These are phyloP conservation scores for Shargacucullia verbasci DNA, from an alignment of 2,888 invertebrate genomes.

Conservation along the genomic window DNA sequence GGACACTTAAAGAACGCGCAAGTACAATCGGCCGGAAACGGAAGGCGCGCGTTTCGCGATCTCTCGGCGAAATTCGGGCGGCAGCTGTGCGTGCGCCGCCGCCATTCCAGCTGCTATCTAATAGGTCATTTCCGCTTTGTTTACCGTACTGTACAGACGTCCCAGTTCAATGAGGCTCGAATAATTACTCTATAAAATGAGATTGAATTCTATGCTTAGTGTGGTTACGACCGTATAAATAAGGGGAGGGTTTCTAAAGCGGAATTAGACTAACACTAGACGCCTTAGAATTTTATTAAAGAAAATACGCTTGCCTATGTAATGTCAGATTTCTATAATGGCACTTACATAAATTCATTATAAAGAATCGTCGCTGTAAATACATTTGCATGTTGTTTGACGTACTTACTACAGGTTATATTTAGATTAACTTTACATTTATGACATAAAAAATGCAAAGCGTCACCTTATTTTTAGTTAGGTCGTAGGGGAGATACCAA, in stretches of 20 bases:
- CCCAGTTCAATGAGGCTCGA: slow-evolving; percentile 46
- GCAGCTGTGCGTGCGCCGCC: slow-evolving; percentile 82
- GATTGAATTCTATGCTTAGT: slow-evolving; percentile 37
- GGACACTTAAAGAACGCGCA: slow-evolving; percentile 61
- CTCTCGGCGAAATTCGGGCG: slow-evolving; percentile 85
- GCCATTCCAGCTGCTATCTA: slow-evolving; percentile 80
- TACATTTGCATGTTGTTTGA: slow-evolving; percentile 34
- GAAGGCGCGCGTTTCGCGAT: slow-evolving; percentile 88
- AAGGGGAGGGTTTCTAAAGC: slow-evolving; percentile 22
- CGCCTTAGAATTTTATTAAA: slow-evolving; percentile 15
- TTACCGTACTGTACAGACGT: slow-evolving; percentile 62
- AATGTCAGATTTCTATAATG: background rate
- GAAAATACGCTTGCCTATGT: slow-evolving; percentile 3
- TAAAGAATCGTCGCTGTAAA: slow-evolving; percentile 32
- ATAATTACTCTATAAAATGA: slow-evolving; percentile 41
- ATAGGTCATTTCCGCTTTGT: slow-evolving; percentile 85
- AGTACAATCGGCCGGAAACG: slow-evolving; percentile 87
- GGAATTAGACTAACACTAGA: slow-evolving; percentile 36
- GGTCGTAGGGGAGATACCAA: slow-evolving; percentile 63
- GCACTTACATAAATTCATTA: slow-evolving; percentile 5
- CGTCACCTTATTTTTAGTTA: slow-evolving; percentile 69
- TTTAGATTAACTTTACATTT: slow-evolving; percentile 52
- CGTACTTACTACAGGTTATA: slow-evolving; percentile 35
- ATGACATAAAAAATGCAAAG: slow-evolving; percentile 65
- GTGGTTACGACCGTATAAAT: slow-evolving; percentile 30